Base-by-base conservation (phyloP, 2,888 invertebrate species). In the Macrosoma leucophasiata region DNA sequence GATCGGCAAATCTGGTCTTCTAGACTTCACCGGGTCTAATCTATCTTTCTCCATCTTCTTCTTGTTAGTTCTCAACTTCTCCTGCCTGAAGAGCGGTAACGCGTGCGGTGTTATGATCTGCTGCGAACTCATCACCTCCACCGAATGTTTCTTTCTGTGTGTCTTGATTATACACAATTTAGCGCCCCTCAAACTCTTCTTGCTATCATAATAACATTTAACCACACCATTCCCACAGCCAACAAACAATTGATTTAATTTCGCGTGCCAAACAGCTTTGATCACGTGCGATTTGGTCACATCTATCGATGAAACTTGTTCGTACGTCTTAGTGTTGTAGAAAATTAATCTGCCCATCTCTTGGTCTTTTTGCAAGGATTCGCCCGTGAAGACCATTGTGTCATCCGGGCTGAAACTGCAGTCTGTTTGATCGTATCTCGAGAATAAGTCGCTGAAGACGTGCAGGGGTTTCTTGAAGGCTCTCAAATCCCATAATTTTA, bases 21-120 rank as follows among this genome's bases (percentile, higher is more conserved):
- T 87, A 0, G 94, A 94, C 58, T 94, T 95, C 0, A 95, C 86
- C 0, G 95, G 95, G 70, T 95, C 95, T 55, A 95, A 73, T 9
- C 97, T 84, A 38, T 96, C 95, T 52, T 96, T 96, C 59, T 97
- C 96, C 88, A 95, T 90, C 58, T 92, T 93, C 59, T 96, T 96
- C 47, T 94, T 90, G 17, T 93, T 92, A 0, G 95, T 95, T 45
- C 95, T 90, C 0, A 96, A 89, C 49, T 95, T 89, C 44, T 96
- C 96, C 63, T 96, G 95, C 17, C 97, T 88, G 77, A 98, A 99
- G 72, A 99, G 84, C 0, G 98, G 98, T 36, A 99, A 74, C 0
- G 98, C 96, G 63, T 98, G 96, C 0, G 97, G 98, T 0, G 98
- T 97, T 6, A 99, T 96, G 22, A 98, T 95, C 62, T 97, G 95